These are phyloP conservation scores for Trissonchulus latispiculum DNA, from an alignment of 2,888 invertebrate species.

Conservation along the genomic window DNA sequence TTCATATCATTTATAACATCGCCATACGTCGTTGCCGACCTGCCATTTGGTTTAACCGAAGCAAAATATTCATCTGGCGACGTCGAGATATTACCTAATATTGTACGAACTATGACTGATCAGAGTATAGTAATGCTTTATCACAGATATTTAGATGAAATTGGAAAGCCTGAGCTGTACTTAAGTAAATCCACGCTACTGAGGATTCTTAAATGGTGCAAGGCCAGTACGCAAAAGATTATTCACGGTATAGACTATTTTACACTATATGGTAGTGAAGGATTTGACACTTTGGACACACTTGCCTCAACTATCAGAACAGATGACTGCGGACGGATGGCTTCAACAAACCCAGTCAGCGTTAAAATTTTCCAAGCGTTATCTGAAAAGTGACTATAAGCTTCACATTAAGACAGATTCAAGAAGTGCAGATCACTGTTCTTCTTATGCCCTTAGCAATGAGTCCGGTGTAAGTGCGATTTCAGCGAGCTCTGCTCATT, in stretches of 20 bases:
- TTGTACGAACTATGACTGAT: constrained; percentile 2
- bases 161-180: background rate
- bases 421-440: background rate
- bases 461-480: too few species aligned
- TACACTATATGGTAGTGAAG: background rate
- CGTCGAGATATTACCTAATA: background rate
- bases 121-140: background rate
- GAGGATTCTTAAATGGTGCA: background rate
- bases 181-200: background rate
- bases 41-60: background rate
- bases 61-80: background rate
- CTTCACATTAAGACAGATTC: background rate
- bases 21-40: background rate
- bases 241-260: constrained; percentile 1
- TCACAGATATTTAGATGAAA: background rate
- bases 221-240: constrained; percentile 1
- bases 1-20: constrained; percentile 1
- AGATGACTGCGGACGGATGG: background rate
- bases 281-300: background rate
- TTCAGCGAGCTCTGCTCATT: background rate
- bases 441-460: constrained; percentile 4
- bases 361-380: background rate
- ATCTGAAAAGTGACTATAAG: constrained; percentile 13
- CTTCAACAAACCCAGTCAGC: background rate
- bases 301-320: background rate